Conservation (phyloP, 2,797 vertebrate genomes). For the Sternarchorhynchus goeldii region DNA sequence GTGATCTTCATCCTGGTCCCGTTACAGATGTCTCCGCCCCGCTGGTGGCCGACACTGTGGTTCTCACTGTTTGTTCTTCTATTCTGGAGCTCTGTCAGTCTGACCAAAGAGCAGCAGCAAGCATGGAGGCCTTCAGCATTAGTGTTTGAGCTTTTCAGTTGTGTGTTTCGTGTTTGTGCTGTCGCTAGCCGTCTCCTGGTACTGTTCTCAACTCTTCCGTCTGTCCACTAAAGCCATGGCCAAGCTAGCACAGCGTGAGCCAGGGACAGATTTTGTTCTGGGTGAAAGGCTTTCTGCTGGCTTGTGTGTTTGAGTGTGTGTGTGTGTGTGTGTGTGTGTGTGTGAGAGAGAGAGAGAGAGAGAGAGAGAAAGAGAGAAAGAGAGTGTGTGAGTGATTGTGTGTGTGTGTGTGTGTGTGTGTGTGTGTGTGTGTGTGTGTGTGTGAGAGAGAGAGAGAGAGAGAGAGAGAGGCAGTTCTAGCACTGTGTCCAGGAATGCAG, state of each 20-base stretch:
- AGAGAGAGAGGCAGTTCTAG: constrained; percentile 8
- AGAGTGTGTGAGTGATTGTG: neutral
- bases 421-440: constrained; percentile 5
- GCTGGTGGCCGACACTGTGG: constrained; percentile 19
- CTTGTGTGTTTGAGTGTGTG: constrained; percentile 13
- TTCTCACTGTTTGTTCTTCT: constrained; percentile 17
- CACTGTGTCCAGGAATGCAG: constrained; percentile 36
- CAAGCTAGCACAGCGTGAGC: constrained; percentile 23
- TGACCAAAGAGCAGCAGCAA: constrained; percentile 62
- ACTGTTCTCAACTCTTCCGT: neutral
- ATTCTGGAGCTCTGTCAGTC: constrained; percentile 47
- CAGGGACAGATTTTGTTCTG: constrained; percentile 28
- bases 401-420: constrained; percentile 4
- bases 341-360: too few species aligned
- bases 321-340: neutral
- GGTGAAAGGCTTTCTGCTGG: constrained; percentile 26
- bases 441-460: neutral
- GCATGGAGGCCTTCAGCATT: constrained; percentile 17
- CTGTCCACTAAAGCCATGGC: constrained; percentile 13
- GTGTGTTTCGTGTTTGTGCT: constrained; percentile 16
- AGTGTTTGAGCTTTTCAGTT: neutral
- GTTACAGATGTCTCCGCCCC: neutral
- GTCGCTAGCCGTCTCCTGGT: neutral
- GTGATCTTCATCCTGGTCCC: constrained; percentile 3
- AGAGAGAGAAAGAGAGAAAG: too few species aligned